Conservation (phyloP, 2,888 invertebrate species). For the Euphydryas editha region DNA sequence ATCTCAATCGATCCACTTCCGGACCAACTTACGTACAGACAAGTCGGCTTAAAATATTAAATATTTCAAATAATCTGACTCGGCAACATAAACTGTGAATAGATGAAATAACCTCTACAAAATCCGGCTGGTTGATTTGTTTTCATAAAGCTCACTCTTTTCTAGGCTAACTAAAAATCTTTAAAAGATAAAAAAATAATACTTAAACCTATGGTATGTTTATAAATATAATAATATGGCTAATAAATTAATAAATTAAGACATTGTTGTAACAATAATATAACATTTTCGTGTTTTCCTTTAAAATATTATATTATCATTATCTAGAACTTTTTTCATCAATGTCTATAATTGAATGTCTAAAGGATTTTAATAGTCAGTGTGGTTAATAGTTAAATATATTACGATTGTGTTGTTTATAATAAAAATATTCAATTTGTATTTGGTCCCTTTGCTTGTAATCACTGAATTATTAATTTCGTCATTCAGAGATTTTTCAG, state of each 20-base stretch:
- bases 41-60: constrained; percentile 67
- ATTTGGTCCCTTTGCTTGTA: constrained; percentile 84
- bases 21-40: constrained; percentile 66
- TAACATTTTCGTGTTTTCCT: constrained; percentile 46
- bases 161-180: constrained; percentile 78
- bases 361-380: constrained; percentile 60
- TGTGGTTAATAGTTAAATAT: constrained; percentile 68
- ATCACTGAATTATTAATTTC: constrained; percentile 67
- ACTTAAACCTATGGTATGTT: constrained; percentile 82
- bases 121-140: constrained; percentile 65
- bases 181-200: constrained; percentile 78
- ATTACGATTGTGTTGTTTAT: constrained; percentile 58
- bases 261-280: constrained; percentile 65
- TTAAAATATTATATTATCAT: constrained; percentile 56
- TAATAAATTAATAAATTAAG: constrained; percentile 78
- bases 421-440: constrained; percentile 65
- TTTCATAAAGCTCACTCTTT: constrained; percentile 79
- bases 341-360: constrained; percentile 32
- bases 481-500: constrained; percentile 62
- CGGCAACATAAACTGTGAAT: constrained; percentile 49
- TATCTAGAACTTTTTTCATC: constrained; percentile 66
- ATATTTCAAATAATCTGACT: constrained; percentile 68
- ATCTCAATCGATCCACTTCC: constrained; percentile 53
- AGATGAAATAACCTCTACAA: constrained; percentile 59
- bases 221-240: constrained; percentile 81